Base-by-base conservation (phyloP, 2,113 vertebrate species). In the Sinocyclocheilus maitianheensis region DNA sequence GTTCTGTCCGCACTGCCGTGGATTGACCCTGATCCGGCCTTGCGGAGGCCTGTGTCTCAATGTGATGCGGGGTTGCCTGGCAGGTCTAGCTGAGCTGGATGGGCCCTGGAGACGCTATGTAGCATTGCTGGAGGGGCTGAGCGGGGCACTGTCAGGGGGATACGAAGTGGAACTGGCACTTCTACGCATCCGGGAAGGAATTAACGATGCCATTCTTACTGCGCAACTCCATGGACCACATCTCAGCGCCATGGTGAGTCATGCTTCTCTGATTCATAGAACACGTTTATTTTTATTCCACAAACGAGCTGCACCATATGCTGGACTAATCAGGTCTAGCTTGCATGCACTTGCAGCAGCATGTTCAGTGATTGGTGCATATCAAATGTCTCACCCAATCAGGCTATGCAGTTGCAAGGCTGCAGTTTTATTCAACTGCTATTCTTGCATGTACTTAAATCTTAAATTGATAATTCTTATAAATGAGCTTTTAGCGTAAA, bases 1-100 rank as follows among this genome's bases (percentile, higher is more conserved):
- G 91, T 98, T 97, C 91, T 98, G 97, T 86, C 95, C 97, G 0
- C 97, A 97, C 83, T 98, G 97, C 89, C 95, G 96, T 84, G 96
- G 97, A 11, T 93, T 97, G 81, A 97, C 96, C 0, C 94, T 97
- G 26, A 97, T 97, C 88, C 91, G 94, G n/a, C 96, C 97, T 65
- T 98, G 97, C 0, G 94, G 91, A 0, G 96, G 96, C 0, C 95
- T 97, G 5, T 98, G 97, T 55, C 92, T 97, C 9, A 97, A 98
- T 2, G 92, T 97, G 0, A 97, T 98, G 96, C 95, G 96, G 85
- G 97, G 96, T 90, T 98, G 97, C 77, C 90, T 98, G 93, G 96
- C 97, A 53, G 95, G 96, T 0, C 89, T 97, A 60, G 93, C 96
- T 0, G 97, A 97, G 76, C 94, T 98, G 69, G 96, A 96, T n/a